Evolutionary conservation across 2,113 vertebrate species (phyloP).

Genomic region (Melanocharis versteri): DNA sequence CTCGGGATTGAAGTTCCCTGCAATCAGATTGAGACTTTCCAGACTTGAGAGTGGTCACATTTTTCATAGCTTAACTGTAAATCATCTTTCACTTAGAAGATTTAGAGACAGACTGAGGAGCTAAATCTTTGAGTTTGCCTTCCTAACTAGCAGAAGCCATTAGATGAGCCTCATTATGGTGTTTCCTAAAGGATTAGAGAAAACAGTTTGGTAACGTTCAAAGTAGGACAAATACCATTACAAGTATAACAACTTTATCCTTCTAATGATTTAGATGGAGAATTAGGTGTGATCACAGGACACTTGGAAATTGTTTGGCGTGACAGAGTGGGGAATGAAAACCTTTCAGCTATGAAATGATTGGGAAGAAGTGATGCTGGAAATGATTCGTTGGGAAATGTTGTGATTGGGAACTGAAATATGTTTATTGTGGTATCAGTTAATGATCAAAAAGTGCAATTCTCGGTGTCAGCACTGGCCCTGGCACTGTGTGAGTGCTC

Average conservation of each 20-base stretch:
- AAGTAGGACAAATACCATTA: constrained; percentile 62
- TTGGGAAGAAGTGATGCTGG: not conserved
- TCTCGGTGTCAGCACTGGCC: not conserved
- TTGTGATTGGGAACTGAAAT: not conserved
- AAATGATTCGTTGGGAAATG: not conserved
- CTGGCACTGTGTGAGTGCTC: not conserved
- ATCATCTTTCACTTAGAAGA: constrained; percentile 86
- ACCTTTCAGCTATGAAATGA: not conserved
- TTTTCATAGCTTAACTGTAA: constrained; percentile 85
- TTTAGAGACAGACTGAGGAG: constrained; percentile 81
- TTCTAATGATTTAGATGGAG: not conserved
- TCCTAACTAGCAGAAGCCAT: constrained; percentile 75
- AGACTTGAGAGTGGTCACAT: constrained; percentile 77
- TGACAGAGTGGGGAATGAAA: not conserved
- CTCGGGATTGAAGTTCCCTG: constrained; percentile 65
- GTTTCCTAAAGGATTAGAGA: constrained; percentile 71
- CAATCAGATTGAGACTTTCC: constrained; percentile 71
- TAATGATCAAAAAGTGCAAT: not conserved
- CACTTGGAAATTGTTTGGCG: constrained; percentile 7
- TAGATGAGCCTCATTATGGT: constrained; percentile 72
- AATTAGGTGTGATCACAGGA: constrained; percentile 38
- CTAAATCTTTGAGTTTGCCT: constrained; percentile 82
- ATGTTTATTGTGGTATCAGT: not conserved
- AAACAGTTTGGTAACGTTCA: constrained; percentile 68
- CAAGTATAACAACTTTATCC: constrained; percentile 47